Evolutionary conservation across 1,140 invertebrate genomes (phyloP), one percentile per base, ranked within the genome.

Genomic region (Ectropis grisescens): DNA sequence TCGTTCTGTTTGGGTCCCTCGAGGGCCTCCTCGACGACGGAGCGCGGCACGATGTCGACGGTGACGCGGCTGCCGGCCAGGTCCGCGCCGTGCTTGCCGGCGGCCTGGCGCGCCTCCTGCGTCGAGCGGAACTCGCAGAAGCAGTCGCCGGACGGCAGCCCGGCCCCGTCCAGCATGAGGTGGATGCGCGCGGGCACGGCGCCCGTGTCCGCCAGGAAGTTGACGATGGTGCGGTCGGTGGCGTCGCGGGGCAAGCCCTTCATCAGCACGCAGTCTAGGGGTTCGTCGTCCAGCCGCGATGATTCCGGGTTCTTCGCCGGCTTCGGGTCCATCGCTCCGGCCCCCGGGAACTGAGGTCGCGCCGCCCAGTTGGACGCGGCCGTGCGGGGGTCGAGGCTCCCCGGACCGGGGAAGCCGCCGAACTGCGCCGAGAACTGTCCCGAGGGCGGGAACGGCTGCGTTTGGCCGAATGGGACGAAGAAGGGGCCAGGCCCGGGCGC

Each of bases 71-170:
- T 86, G 2, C 85, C 85, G 0, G 89, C 91, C 3, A 94, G 78
- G 10, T 85, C 84, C 0, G 85, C 52, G 0, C 89, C 88, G 60
- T 95, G 89, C 58, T 93, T 94, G 0, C 84, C 74, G 0, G 88
- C 66, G 0, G 93, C 94, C 33, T 83, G 76, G 6, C 86, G 75
- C 1, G 91, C 91, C 53, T 95, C 91, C 14, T 87, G 85, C 0
- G 74, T 39, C 9, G 84, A 86, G 6, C 83, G 74, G 60, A 97
- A 96, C 61, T 96, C 93, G 47, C 94, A 93, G 61, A 93, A 94
- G 22, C 92, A 94, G 47, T 94, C 90, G 0, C 94, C 94, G 0
- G 88, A 87, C 0, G 91, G 90, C 40, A 87, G 83, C 1, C 89
- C 87, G 26, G 83, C 83, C 4, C 86, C 69, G 45, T 90, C 91